Conservation (phyloP, 2,113 vertebrate genomes). For the Ariopsis seemanni region DNA sequence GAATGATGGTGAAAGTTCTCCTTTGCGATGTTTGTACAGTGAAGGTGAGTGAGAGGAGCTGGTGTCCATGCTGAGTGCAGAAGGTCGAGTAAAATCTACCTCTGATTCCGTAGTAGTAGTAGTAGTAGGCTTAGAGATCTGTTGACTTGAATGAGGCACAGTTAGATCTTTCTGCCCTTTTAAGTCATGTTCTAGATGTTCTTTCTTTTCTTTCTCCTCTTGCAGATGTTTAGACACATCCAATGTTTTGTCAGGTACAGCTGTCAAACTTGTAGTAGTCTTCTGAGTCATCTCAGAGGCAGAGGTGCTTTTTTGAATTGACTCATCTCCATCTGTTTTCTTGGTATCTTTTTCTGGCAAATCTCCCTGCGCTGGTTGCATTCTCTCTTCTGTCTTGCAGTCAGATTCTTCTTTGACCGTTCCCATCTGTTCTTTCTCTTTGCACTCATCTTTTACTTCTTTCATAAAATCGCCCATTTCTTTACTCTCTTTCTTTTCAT, state of each 20-base stretch:
- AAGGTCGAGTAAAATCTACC: slow-evolving; percentile 68
- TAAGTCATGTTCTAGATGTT: slow-evolving; percentile 58
- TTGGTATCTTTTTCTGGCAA: slow-evolving; percentile 31
- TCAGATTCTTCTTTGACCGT: slow-evolving; percentile 45
- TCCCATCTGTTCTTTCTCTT: slow-evolving; percentile 48
- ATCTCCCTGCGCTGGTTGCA: slow-evolving; percentile 57
- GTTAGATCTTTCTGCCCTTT: slow-evolving; percentile 34
- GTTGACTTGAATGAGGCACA: slow-evolving; percentile 67
- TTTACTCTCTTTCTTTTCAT: slow-evolving; percentile 47
- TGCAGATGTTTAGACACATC: slow-evolving; percentile 57
- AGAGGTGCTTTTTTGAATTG: slow-evolving; percentile 68
- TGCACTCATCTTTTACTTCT: slow-evolving; percentile 45
- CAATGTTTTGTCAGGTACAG: slow-evolving; percentile 61
- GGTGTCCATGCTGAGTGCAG: slow-evolving; percentile 70
- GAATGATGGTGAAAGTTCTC: slow-evolving; percentile 91
- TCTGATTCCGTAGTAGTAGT: slow-evolving; percentile 51
- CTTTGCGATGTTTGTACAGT: slow-evolving; percentile 80
- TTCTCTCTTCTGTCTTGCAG: slow-evolving; percentile 34
- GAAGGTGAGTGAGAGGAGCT: slow-evolving; percentile 71
- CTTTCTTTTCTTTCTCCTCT: slow-evolving; percentile 41
- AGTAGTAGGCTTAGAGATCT: slow-evolving; percentile 58
- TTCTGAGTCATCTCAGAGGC: slow-evolving; percentile 67
- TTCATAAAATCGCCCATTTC: slow-evolving; percentile 36
- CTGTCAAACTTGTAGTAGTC: slow-evolving; percentile 61
- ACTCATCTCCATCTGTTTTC: slow-evolving; percentile 59